Evolutionary conservation across 2,113 vertebrate genomes (phyloP).

Genomic region (Oncorhynchus masou): DNA sequence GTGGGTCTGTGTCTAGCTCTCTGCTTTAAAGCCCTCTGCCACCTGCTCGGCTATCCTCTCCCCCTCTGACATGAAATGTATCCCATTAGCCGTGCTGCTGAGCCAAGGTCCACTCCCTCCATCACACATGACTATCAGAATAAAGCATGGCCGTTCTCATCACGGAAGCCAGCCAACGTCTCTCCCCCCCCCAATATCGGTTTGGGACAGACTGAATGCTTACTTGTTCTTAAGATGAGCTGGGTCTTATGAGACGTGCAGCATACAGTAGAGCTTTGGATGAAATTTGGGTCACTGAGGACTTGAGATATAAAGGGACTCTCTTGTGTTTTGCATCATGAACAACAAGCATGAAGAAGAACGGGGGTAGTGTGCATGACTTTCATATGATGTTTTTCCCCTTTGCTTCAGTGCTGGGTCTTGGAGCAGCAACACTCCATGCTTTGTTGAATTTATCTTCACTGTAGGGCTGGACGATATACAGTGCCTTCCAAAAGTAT

Average conservation of each 20-base stretch:
- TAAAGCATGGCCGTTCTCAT: constrained; percentile 5
- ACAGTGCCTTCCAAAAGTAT: too few species aligned
- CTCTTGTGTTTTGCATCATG: too few species aligned
- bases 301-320: background rate
- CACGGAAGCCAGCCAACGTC: constrained; percentile 43
- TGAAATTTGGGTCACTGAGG: constrained; percentile 42
- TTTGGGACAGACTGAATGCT: constrained; percentile 42
- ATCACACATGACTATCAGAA: background rate
- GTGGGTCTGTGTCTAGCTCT: background rate
- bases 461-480: background rate
- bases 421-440: too few species aligned
- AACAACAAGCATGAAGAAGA: too few species aligned
- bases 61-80: background rate
- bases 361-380: background rate
- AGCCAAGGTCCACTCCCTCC: background rate
- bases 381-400: background rate
- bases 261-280: constrained; percentile 16
- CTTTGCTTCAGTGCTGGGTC: too few species aligned
- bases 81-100: background rate
- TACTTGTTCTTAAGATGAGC: constrained; percentile 37
- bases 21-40: background rate
- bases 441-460: background rate
- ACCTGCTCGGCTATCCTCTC: background rate
- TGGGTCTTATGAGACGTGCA: constrained; percentile 35
- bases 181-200: constrained; percentile 32